These are phyloP conservation scores for Drosophila neotestacea DNA, from an alignment of 2,888 invertebrate genomes.

Conservation along the genomic window DNA sequence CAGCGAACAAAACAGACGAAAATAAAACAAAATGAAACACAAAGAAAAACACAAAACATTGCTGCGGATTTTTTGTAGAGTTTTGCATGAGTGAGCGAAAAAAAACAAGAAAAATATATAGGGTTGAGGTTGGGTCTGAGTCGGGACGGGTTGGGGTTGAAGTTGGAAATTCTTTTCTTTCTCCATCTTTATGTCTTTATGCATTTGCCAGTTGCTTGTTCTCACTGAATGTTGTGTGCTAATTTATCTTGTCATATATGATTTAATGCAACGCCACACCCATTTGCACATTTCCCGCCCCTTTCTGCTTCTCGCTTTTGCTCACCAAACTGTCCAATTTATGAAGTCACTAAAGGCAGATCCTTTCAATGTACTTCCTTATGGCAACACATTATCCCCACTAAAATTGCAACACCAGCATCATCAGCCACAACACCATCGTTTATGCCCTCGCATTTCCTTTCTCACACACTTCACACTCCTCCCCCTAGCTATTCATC, in stretches of 20 bases:
- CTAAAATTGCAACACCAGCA: conserved; percentile 36
- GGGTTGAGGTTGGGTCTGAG: background rate
- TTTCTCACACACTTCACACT: background rate
- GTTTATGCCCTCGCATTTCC: conserved; percentile 26
- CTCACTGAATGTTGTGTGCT: conserved; percentile 45
- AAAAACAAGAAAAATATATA: background rate
- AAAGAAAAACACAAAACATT: conserved; percentile 20
- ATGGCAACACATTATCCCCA: conserved; percentile 50
- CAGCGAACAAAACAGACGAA: conserved; percentile 33
- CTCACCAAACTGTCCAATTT: conserved; percentile 20
- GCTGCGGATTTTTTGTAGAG: conserved; percentile 33
- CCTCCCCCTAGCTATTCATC: background rate
- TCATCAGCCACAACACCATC: conserved; percentile 39
- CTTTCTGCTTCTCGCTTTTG: background rate
- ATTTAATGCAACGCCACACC: conserved; percentile 57
- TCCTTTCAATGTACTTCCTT: conserved; percentile 53
- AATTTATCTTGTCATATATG: conserved; percentile 74
- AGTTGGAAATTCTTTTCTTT: conserved; percentile 5
- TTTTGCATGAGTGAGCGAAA: conserved; percentile 39
- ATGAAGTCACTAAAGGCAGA: conserved; percentile 51
- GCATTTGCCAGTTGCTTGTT: conserved; percentile 35
- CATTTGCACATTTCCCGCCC: conserved; percentile 19
- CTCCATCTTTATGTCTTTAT: conserved; percentile 38
- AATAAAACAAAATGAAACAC: conserved; percentile 21
- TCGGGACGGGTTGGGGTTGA: background rate